Conservation (phyloP, 2,888 invertebrate species). For the Rotaria magnacalcarata region DNA sequence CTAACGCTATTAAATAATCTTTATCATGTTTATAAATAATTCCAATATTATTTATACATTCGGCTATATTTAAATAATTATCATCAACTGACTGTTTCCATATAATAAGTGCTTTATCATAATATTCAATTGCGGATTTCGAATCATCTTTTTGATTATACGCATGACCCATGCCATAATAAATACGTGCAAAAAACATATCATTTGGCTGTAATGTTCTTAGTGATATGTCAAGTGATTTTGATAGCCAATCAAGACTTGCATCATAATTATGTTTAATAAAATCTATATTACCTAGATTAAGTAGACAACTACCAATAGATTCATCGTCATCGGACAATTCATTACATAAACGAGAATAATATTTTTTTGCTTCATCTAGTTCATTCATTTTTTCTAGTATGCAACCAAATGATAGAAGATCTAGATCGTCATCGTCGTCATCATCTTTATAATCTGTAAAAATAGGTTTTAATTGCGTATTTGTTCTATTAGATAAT, state of each 20-base stretch:
- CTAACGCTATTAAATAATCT: background rate
- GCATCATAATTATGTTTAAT: background rate
- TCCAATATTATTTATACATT: constrained; percentile 8
- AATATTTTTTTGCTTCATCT: background rate
- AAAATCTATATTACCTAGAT: background rate
- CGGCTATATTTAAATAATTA: background rate
- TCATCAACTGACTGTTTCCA: background rate
- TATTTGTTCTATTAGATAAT: background rate
- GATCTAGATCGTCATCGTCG: background rate
- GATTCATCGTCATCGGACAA: background rate
- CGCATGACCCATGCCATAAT: background rate
- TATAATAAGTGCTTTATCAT: background rate
- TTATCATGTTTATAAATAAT: background rate
- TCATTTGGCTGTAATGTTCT: background rate
- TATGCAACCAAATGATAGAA: background rate
- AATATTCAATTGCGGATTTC: background rate
- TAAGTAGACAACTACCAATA: background rate
- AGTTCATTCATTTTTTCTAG: background rate
- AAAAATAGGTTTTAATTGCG: background rate
- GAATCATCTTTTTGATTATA: background rate
- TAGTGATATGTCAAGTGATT: background rate
- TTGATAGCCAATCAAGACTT: background rate
- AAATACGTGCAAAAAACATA: background rate
- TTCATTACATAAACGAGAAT: background rate
- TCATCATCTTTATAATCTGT: background rate